Evolutionary conservation across 2,888 invertebrate species (phyloP).

Genomic region (Protodeltote pygarga): DNA sequence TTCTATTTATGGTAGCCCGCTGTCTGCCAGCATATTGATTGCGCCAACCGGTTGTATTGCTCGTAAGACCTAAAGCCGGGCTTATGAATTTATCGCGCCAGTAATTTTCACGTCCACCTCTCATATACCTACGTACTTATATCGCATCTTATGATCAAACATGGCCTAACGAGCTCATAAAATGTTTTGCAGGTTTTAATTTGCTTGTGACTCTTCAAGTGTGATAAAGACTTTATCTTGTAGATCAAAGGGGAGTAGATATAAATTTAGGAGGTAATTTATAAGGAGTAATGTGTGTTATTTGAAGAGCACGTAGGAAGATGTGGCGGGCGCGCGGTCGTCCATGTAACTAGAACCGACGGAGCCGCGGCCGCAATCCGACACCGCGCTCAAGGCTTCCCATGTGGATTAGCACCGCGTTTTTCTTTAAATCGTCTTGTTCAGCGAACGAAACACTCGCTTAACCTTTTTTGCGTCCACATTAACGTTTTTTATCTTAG

Average conservation of each 20-base stretch:
- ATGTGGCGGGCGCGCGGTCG: conserved; percentile 69
- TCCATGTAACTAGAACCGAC: conserved; percentile 73
- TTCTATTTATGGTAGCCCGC: conserved; percentile 79
- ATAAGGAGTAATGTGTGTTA: conserved; percentile 47
- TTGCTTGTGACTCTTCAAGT: conserved; percentile 29
- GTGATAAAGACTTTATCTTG: conserved; percentile 20
- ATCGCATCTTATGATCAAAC: conserved; percentile 57
- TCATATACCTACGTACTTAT: conserved; percentile 41
- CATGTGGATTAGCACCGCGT: conserved; percentile 76
- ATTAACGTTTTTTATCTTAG: conserved; percentile 18
- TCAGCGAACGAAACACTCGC: conserved; percentile 46
- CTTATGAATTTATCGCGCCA: conserved; percentile 60
- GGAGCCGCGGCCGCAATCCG: conserved; percentile 60
- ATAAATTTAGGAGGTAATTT: conserved; percentile 37
- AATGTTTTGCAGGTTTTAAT: conserved; percentile 58
- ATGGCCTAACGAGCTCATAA: conserved; percentile 65
- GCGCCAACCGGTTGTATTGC: conserved; percentile 64
- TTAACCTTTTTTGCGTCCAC: conserved; percentile 40
- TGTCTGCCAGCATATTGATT: conserved; percentile 79
- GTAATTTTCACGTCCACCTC: conserved; percentile 66
- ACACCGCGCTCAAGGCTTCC: conserved; percentile 80
- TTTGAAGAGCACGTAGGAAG: conserved; percentile 56
- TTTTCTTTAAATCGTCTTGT: conserved; percentile 66
- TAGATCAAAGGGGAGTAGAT: conserved; percentile 28
- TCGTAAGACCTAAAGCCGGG: conserved; percentile 51